Evolutionary conservation across 2,113 vertebrate species (phyloP).

Genomic region (Albula glossodonta): DNA sequence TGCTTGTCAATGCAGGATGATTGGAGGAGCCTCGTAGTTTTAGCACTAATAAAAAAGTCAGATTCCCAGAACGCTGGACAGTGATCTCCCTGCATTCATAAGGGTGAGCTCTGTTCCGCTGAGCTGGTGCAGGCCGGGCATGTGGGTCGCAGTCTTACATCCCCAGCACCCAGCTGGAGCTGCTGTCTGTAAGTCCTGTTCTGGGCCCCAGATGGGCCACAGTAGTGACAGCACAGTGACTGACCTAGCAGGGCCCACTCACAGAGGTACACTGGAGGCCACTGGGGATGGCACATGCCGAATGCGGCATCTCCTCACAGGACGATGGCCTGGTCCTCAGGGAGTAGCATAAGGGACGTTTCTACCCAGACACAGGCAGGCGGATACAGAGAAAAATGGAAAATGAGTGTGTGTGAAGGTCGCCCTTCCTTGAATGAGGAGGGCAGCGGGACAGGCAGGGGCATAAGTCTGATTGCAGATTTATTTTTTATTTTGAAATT

Average conservation of each 20-base stretch:
- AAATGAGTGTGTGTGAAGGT: background rate
- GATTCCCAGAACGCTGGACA: background rate
- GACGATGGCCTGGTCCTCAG: background rate
- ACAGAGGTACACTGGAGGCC: background rate
- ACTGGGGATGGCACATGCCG: background rate
- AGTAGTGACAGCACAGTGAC: background rate
- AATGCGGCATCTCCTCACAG: background rate
- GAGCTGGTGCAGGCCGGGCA: background rate
- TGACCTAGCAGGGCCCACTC: background rate
- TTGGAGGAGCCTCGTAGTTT: background rate
- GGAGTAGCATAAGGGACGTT: background rate
- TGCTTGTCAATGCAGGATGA: background rate
- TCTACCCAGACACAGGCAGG: background rate
- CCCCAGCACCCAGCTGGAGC: background rate
- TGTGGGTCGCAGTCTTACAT: background rate
- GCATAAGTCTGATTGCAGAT: background rate
- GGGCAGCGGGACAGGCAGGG: background rate
- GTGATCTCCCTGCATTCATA: background rate
- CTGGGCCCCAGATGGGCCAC: background rate
- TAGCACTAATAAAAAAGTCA: background rate
- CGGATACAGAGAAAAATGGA: background rate
- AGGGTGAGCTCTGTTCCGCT: background rate
- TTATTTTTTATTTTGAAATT: background rate
- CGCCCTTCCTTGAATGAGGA: background rate
- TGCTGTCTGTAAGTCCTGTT: background rate